Conservation (phyloP, 2,797 vertebrate genomes). For the Sebastolobus altivelis region DNA sequence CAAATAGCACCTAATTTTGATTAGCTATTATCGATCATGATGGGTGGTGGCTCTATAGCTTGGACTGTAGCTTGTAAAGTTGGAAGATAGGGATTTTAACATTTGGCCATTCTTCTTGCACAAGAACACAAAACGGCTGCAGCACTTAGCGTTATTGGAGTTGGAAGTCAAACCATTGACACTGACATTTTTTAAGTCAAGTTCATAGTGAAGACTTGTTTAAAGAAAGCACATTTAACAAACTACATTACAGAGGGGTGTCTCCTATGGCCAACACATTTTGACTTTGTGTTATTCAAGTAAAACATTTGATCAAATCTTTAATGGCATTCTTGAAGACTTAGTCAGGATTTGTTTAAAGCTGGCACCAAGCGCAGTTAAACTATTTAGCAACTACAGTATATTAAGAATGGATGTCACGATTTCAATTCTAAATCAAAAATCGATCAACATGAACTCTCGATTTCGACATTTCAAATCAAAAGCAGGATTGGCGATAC, state of each 20-base stretch:
- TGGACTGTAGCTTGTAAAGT: constrained; percentile 12
- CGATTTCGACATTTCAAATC: too few species aligned
- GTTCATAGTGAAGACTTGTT: not conserved
- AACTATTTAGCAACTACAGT: not conserved
- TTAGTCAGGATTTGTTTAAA: not conserved
- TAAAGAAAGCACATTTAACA: not conserved
- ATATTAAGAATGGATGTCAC: not conserved
- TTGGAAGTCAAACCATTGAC: not conserved
- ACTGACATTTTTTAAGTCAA: not conserved
- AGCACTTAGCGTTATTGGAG: not conserved
- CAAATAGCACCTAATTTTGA: not conserved
- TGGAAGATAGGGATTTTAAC: not conserved
- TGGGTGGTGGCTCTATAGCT: not conserved
- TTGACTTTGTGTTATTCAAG: not conserved
- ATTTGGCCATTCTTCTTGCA: not conserved
- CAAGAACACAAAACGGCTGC: not conserved
- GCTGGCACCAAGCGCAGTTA: not conserved
- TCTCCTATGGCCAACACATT: not conserved
- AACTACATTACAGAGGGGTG: not conserved
- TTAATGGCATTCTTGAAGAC: not conserved
- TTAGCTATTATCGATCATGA: not conserved
- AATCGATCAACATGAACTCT: too few species aligned
- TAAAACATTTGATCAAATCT: not conserved
- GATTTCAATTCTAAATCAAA: too few species aligned
- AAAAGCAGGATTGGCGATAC: too few species aligned